Base-by-base conservation (phyloP, 2,797 vertebrate species). In the Pseudochromis fuscus region DNA sequence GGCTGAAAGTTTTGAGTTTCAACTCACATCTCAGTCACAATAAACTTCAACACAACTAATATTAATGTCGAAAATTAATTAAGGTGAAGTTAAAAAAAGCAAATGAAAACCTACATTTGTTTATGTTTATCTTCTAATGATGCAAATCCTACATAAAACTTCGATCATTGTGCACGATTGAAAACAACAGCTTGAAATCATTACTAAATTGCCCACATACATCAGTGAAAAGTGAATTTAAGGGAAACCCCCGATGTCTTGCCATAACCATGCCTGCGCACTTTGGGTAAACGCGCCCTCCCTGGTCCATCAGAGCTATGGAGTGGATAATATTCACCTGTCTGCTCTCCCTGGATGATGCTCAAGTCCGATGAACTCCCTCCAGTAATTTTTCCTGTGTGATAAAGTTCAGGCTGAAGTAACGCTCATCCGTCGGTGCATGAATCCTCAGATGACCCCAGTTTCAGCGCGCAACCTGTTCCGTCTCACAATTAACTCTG, bases 321-420 rank as follows among this genome's bases (percentile, higher is more conserved):
- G 13, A 4, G 42, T 16, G 21, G 18, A 5, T 24, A 7, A 4
- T 4, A 11, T 28, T 68, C 73, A 87, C 84, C 80, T 85, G 65
- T 7, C 1, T 7, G 0, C 2, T 9, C 13, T 49, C 48, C 0
- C 23, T 49, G 45, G 44, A n/a, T 31, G 80, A 66, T 61, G 73
- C n/a, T 38, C 42, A 1, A 33, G 8, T 27, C n/a, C 6, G 2
- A 16, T 19, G 13, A 11, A 8, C 10, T 30, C 7, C 19, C 33
- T 7, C n/a, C 2, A 37, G 12, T 18, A n/a, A 7, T 48, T 1
- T 16, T 37, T 13, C 3, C 16, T 3, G 4, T 23, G 4, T 13
- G 9, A 11, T n/a, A 15, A 30, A 59, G 3, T 35, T 2, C 3
- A 4, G 7, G 16, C 1, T 0, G 8, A 0, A 1, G 0, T 12